Base-by-base conservation (phyloP, 2,888 invertebrate genomes). In the Ptychoptera albimana region DNA sequence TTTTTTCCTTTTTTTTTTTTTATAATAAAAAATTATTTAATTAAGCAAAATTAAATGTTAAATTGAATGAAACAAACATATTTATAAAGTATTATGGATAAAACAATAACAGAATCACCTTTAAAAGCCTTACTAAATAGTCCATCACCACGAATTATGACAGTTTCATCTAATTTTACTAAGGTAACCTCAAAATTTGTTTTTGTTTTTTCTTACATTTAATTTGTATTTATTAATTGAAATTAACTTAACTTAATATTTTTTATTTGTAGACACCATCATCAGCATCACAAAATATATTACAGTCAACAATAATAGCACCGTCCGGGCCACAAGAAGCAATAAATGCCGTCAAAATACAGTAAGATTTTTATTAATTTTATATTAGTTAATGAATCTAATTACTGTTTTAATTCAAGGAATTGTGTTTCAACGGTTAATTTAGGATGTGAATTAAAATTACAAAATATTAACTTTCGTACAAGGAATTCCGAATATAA, bases 401-500 rank as follows among this genome's bases (percentile, higher is more conserved):
- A 35, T 34, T 35, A 10, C 15, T 35, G 11, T 38, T 34, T 31
- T 15, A 7, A 46, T 50, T 48, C 7, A 45, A 84, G 84, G 57
- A 87, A 86, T 59, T 83, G 85, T 57, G 85, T 87, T 1, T 79
- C 84, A 16, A 85, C 85, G 7, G 81, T 85, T 0, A 79, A 78
- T 54, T 67, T 87, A 48, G 76, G 76, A 13, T 80, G 81, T 58
- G 75, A 77, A 57, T 62, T 87, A 45, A 75, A 82, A 56, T 65
- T 87, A 32, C 71, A 78, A 54, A 74, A 75, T 47, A 83, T 87
- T 45, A 85, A 85, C 58, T 78, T 79, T 48, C 73, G 81, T 43
- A 85, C 86, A 4, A 70, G 87, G 50, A 85, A 82, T 61, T 82
- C 86, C 0, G 87, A 87, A 61, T 87, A 85, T 54, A 84, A 83